A percentile compares a stretch with the other conserved stretches of the same genome.
These are phyloP conservation scores for Philereme transversata DNA, from an alignment of 2,888 invertebrate genomes.

Conservation along the genomic window DNA sequence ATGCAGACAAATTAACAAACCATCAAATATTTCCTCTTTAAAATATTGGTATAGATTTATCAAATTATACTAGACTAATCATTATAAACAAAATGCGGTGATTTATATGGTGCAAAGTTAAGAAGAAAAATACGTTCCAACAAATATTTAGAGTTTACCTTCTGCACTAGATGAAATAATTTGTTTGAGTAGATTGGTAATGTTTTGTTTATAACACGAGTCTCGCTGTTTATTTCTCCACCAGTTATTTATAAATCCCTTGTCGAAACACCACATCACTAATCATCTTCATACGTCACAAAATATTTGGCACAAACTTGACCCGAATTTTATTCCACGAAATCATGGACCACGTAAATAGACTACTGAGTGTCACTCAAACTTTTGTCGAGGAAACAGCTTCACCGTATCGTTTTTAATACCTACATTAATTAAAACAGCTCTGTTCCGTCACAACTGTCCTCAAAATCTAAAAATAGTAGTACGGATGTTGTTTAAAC, in stretches of 20 bases:
- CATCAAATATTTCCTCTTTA: too few relatives aligned
- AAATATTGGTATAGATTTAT: too few relatives aligned
- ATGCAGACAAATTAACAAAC: too few relatives aligned
- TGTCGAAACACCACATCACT: conserved; percentile 35
- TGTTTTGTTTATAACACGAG: conserved; percentile 8
- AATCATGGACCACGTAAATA: conserved; percentile 38
- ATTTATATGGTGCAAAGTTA: too few relatives aligned
- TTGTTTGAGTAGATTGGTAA: too few relatives aligned
- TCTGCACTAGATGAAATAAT: too few relatives aligned
- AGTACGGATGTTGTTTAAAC: conserved; percentile 32
- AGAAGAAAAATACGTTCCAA: too few relatives aligned
- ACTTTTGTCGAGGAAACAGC: conserved; percentile 28
- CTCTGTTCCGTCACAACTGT: conserved; percentile 39
- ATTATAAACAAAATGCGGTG: too few relatives aligned
- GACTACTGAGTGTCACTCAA: conserved; percentile 39
- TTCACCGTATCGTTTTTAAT: conserved; percentile 34
- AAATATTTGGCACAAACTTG: conserved; percentile 42
- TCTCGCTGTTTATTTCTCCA: conserved; percentile 17
- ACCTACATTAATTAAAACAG: conserved; percentile 42
- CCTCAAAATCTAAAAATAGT: conserved; percentile 42
- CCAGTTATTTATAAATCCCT: conserved; percentile 27
- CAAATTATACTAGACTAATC: too few relatives aligned
- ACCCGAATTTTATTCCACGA: conserved; percentile 39
- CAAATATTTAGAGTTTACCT: too few relatives aligned
- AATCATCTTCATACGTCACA: conserved; percentile 34